phyloP scores from a whole-genome alignment of 2,113 vertebrate species.

The Pogonocichla stellata region DNA sequence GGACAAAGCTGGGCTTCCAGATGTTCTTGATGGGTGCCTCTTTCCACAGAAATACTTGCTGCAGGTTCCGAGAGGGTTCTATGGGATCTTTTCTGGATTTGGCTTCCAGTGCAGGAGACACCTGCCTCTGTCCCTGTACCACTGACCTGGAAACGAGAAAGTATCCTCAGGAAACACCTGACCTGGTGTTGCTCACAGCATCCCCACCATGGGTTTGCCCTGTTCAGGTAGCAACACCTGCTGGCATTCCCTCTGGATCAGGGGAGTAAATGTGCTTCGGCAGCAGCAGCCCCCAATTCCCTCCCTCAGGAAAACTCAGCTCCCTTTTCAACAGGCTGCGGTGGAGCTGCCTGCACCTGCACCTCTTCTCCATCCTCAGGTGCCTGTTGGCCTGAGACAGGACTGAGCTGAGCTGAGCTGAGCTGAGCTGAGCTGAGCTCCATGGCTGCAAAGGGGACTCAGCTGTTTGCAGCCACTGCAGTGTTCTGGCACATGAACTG shows the following conservation, averaged over 20 bases:
- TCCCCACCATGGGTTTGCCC: not conserved
- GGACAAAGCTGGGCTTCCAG: not conserved
- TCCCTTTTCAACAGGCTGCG: not conserved
- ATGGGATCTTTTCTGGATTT: not conserved
- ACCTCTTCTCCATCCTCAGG: not conserved
- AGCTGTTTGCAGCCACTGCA: not conserved
- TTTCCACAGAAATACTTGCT: not conserved
- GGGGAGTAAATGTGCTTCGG: not conserved
- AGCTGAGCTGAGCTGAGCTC: accelerated
- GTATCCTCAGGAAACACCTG: not conserved
- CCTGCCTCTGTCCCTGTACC: not conserved
- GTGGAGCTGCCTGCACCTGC: not conserved
- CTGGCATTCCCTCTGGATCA: not conserved
- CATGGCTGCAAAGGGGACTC: not conserved
- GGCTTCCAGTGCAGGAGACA: not conserved
- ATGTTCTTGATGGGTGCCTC: not conserved
- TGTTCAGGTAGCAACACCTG: not conserved
- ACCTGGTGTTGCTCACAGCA: not conserved
- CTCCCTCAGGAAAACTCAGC: not conserved
- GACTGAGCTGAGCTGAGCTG: accelerated
- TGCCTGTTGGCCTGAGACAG: not conserved
- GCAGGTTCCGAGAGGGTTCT: not conserved
- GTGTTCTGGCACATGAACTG: not conserved
- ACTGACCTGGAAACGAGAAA: not conserved
- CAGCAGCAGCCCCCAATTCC: not conserved